phyloP scores from a whole-genome alignment of 2,797 vertebrate genomes.

The Amniataba percoides region DNA sequence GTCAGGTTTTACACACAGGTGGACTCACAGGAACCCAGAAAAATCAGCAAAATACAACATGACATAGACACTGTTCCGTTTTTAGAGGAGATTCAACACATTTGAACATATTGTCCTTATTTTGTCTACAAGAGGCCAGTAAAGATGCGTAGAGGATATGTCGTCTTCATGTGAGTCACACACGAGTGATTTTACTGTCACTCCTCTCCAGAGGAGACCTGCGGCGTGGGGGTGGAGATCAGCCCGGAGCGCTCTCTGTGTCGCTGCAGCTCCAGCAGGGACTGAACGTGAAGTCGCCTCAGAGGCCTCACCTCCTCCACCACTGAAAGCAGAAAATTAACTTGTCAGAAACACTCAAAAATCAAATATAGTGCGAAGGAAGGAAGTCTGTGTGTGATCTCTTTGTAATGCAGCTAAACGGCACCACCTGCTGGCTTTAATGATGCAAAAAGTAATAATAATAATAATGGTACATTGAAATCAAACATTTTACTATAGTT shows the following conservation, averaged over 20 bases:
- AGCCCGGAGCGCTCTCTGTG: conserved; percentile 32
- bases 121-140: neutral
- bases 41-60: neutral
- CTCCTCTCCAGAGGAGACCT: conserved; percentile 36
- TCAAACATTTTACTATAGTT: neutral
- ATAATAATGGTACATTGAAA: neutral
- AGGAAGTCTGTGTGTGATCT: neutral
- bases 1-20: neutral
- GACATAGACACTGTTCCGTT: neutral
- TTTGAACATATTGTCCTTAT: neutral
- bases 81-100: neutral
- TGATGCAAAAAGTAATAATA: too few species aligned
- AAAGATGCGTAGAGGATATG: neutral
- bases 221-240: neutral
- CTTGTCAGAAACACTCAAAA: neutral
- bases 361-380: neutral
- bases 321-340: conserved; percentile 69
- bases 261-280: conserved; percentile 80
- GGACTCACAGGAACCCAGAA: neutral
- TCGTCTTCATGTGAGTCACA: neutral
- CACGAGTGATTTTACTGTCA: neutral
- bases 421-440: conserved; percentile 62
- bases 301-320: conserved; percentile 83
- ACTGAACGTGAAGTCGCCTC: conserved; percentile 81
- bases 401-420: conserved; percentile 44